phyloP scores from a whole-genome alignment of 2,797 vertebrate genomes.

The Scolopax bukidnonensis region DNA sequence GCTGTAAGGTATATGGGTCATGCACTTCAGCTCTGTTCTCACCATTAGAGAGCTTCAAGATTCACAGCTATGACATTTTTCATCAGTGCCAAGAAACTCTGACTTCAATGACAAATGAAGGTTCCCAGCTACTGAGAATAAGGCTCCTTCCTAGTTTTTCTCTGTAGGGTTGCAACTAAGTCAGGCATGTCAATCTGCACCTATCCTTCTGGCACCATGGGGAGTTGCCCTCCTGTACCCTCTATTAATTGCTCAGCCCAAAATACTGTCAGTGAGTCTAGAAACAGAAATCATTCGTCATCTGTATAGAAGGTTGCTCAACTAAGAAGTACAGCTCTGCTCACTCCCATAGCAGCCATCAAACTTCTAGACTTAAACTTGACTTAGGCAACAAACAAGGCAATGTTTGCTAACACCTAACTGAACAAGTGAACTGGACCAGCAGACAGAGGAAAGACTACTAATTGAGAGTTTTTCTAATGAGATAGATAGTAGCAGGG shows the following conservation, averaged over 20 bases:
- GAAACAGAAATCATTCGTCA: neutral
- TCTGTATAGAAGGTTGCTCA: accelerated
- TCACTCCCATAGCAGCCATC: neutral
- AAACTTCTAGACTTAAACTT: neutral
- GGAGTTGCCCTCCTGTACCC: neutral
- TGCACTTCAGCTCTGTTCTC: neutral
- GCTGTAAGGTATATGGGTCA: neutral
- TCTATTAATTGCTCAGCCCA: neutral
- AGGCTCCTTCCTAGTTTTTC: neutral
- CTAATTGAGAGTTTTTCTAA: neutral
- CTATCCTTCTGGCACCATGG: neutral
- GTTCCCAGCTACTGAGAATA: neutral
- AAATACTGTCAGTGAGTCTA: neutral
- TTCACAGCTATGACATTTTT: neutral
- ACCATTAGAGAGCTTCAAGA: neutral
- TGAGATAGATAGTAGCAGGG: neutral
- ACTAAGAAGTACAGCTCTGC: neutral
- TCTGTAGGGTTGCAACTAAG: neutral
- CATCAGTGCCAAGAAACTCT: neutral
- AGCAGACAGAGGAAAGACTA: neutral
- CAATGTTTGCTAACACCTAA: neutral
- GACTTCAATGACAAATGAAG: slow-evolving; percentile 1
- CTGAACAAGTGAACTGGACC: neutral
- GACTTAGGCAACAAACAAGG: neutral
- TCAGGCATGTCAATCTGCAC: neutral